phyloP scores from a whole-genome alignment of 2,797 vertebrate genomes.

The Pygocentrus nattereri region DNA sequence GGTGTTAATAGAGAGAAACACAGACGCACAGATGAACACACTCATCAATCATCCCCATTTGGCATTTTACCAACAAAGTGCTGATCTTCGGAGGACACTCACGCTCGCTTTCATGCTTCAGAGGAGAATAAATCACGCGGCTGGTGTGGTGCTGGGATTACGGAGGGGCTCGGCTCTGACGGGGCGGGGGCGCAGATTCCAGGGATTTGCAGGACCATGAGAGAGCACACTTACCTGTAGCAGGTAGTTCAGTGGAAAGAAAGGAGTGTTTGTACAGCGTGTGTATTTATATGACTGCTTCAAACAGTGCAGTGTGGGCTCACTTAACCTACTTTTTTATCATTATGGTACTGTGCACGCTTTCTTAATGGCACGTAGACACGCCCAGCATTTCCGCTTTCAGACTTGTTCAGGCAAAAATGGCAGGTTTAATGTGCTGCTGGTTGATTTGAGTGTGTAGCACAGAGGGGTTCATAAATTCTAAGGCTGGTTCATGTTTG shows the following conservation, averaged over 20 bases:
- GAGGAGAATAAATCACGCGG: constrained; percentile 58
- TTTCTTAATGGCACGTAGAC: constrained; percentile 38
- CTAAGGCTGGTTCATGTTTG: constrained; percentile 39
- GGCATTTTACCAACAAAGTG: constrained; percentile 38
- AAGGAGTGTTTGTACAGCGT: constrained; percentile 31
- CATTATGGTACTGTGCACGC: constrained; percentile 31
- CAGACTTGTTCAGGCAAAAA: constrained; percentile 52
- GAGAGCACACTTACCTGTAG: constrained; percentile 52
- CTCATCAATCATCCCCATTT: constrained; percentile 44
- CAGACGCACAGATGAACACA: constrained; percentile 20
- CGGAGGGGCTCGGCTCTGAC: constrained; percentile 7
- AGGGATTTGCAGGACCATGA: constrained; percentile 50
- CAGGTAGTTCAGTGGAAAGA: constrained; percentile 44
- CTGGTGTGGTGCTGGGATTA: constrained; percentile 39
- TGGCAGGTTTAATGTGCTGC: constrained; percentile 44
- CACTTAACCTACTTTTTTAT: constrained; percentile 41
- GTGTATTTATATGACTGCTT: constrained; percentile 28
- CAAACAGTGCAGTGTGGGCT: constrained; percentile 21
- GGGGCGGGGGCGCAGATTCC: constrained; percentile 45
- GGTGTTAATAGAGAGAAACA: neutral
- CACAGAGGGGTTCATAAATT: constrained; percentile 23
- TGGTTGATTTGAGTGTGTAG: constrained; percentile 25
- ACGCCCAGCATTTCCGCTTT: constrained; percentile 44
- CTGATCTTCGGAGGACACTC: constrained; percentile 50
- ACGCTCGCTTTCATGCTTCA: constrained; percentile 55